Base-by-base conservation (phyloP, 2,888 invertebrate genomes). In the Pyrocoelia pectoralis region DNA sequence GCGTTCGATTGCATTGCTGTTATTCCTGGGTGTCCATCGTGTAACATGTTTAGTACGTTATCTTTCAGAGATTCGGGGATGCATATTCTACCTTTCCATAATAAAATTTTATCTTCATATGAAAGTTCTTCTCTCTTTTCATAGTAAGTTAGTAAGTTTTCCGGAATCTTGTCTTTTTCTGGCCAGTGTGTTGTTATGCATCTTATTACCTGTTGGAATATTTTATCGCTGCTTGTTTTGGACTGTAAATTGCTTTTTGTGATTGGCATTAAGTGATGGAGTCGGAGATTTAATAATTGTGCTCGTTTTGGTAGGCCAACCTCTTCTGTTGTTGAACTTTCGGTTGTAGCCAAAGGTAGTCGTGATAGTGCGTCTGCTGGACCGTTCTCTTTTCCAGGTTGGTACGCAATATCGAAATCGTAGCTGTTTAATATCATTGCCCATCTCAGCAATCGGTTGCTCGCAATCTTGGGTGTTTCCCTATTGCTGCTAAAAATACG, bases 1-100 rank as follows among this genome's bases (percentile, higher is more conserved):
- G 69, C 61, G 10, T 64, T 52, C 3, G 70, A 68, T 50, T 68
- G 66, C 70, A 72, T 68, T 6, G 64, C 68, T 6, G 53, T 62
- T 14, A 68, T 61, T 5, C 65, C 69, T 15, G 15, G 41, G 13
- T 43, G 41, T 14, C 41, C 41, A 8, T 43, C 41, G 13, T 43
- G 41, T 43, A 43, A 9, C 15, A 43, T 43, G 2, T 43, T 13
- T 43, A 43, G 12, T 1, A 43, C 15, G 1, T 43, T 5, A 3
- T 13, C 4, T 13, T 13, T 4, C 4, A 43, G 13, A 15, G 3
- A 1, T 1, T 1, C 13, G 1, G 15, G 41, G 1, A 43, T 15
- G 41, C 41, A 43, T 4, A 33, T 33, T 10, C 33, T 6, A n/a
- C 33, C 33, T 8, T 33, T 33, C 33, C 33, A 33, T n/a, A 33